phyloP scores from a whole-genome alignment of 1,140 invertebrate species.

The Pogonomyrmex barbatus region DNA sequence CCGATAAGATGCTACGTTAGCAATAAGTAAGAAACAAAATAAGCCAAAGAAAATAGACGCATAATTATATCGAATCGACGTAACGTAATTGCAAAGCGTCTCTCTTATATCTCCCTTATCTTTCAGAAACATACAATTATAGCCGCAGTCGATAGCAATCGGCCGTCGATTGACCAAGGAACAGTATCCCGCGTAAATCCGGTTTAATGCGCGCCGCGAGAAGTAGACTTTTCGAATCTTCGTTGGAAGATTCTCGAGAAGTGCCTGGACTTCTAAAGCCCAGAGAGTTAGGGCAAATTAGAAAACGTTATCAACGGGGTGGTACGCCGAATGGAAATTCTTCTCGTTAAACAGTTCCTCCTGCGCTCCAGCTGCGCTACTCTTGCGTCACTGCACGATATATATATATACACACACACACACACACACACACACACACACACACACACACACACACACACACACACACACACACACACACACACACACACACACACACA shows the following conservation, averaged over 20 bases:
- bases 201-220: slow-evolving; percentile 39
- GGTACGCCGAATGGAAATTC: slow-evolving; percentile 49
- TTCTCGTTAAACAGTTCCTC: slow-evolving; percentile 41
- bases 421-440: too few species aligned
- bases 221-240: slow-evolving; percentile 48
- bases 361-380: background rate
- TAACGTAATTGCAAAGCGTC: slow-evolving; percentile 9
- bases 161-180: slow-evolving; percentile 35
- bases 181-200: slow-evolving; percentile 37
- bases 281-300: slow-evolving; percentile 60
- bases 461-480: too few species aligned
- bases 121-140: slow-evolving; percentile 18
- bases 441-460: background rate
- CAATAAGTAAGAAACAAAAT: background rate
- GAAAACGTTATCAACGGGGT: slow-evolving; percentile 64
- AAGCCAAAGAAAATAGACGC: background rate
- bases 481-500: background rate
- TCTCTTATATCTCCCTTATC: slow-evolving; percentile 24
- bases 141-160: slow-evolving; percentile 40
- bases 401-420: background rate
- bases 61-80: background rate
- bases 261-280: slow-evolving; percentile 32
- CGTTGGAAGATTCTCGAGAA: slow-evolving; percentile 12
- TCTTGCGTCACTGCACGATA: background rate
- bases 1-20: background rate